Percentiles rank a stretch among this genome's conserved stretches.
Evolutionary conservation across 2,888 invertebrate genomes (phyloP).

Genomic region (Coecobrya sp.): DNA sequence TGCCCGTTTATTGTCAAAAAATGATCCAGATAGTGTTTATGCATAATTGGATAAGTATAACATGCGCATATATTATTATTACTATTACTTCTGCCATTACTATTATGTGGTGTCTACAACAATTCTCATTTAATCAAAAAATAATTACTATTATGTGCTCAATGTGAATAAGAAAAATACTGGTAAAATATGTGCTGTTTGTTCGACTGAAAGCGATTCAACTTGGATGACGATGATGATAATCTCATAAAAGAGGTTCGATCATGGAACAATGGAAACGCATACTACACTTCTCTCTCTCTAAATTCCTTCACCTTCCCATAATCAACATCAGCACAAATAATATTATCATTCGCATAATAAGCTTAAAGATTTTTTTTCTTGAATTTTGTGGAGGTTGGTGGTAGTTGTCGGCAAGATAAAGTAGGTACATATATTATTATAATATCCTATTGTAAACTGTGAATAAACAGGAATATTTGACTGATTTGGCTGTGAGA

Average conservation of each 20-base stretch:
- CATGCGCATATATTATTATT: constrained; percentile 30
- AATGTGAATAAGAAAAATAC: constrained; percentile 43
- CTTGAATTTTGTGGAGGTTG: constrained; percentile 55
- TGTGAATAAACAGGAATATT: constrained; percentile 30
- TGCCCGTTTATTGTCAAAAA: constrained; percentile 75
- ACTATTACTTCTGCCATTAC: constrained; percentile 3
- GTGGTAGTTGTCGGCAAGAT: constrained; percentile 45
- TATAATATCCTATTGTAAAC: constrained; percentile 2
- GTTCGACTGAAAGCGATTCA: constrained; percentile 11
- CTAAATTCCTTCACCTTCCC: constrained; percentile 14
- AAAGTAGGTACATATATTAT: constrained; percentile 8
- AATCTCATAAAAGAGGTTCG: constrained; percentile 36
- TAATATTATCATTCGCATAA: constrained; percentile 23
- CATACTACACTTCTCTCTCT: background rate
- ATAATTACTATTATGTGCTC: constrained; percentile 53
- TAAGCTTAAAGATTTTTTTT: constrained; percentile 30
- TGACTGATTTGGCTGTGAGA: constrained; percentile 29
- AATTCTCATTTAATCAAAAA: constrained; percentile 56
- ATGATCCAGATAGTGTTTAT: constrained; percentile 70
- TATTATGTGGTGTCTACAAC: constrained; percentile 48
- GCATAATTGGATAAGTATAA: constrained; percentile 68
- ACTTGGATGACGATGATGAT: constrained; percentile 6
- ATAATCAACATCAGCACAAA: constrained; percentile 4
- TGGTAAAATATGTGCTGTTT: constrained; percentile 14
- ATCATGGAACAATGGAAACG: constrained; percentile 32